phyloP scores from a whole-genome alignment of 2,797 vertebrate genomes.

The Cirrhinus molitorella region DNA sequence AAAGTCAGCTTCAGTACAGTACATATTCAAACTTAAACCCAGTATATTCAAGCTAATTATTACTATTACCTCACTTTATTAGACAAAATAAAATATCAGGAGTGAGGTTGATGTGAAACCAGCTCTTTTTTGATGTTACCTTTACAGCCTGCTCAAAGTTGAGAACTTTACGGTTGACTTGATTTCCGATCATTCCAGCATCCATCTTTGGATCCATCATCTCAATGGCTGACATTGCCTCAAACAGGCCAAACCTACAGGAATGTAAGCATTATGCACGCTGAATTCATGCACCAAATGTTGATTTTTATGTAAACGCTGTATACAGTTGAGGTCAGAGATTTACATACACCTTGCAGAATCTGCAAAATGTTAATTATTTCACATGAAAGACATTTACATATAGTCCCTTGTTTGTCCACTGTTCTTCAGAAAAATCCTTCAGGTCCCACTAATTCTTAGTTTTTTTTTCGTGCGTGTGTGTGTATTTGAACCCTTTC shows the following conservation, averaged over 20 bases:
- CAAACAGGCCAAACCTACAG: slow-evolving; percentile 95
- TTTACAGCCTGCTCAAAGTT: slow-evolving; percentile 98
- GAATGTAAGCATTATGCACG: neutral
- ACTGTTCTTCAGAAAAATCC: too few species aligned
- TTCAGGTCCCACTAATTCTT: too few species aligned
- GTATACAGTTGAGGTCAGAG: too few species aligned
- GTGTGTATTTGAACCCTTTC: too few species aligned
- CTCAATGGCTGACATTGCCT: slow-evolving; percentile 99
- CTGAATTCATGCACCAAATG: neutral
- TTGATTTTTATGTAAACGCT: neutral
- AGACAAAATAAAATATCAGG: neutral
- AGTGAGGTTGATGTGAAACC: neutral
- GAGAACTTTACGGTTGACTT: slow-evolving; percentile 97
- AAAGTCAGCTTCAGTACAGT: neutral
- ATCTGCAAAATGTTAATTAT: too few species aligned
- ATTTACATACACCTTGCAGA: too few species aligned
- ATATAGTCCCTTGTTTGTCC: too few species aligned
- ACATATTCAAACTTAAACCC: neutral
- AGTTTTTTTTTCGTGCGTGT: too few species aligned
- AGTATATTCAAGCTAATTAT: neutral
- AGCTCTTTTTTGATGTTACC: slow-evolving; percentile 73
- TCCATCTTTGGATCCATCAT: slow-evolving; percentile 99
- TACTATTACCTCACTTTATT: neutral
- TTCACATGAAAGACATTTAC: too few species aligned
- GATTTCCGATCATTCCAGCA: slow-evolving; percentile 99